These are phyloP conservation scores for Atta colombica DNA, from an alignment of 1,140 invertebrate genomes.

Conservation along the genomic window DNA sequence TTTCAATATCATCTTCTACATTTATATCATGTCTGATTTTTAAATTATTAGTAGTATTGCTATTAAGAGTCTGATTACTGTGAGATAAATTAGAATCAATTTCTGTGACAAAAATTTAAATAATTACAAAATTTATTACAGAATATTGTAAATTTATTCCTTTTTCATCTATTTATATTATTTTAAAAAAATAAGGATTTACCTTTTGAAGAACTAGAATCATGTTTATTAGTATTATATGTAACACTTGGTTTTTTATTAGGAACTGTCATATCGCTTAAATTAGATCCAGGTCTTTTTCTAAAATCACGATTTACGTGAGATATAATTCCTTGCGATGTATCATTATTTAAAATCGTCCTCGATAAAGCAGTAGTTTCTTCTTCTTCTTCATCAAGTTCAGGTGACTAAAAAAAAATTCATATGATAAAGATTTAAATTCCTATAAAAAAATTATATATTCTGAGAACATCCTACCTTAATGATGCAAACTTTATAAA, in stretches of 20 bases:
- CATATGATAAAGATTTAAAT: constrained; percentile 6
- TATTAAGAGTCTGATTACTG: background rate
- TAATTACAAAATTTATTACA: background rate
- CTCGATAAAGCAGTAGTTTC: background rate
- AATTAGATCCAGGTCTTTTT: constrained; percentile 5
- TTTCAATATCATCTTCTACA: constrained; percentile 67
- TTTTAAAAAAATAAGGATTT: background rate
- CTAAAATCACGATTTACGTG: background rate
- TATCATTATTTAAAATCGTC: constrained; percentile 26
- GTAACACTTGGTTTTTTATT: constrained; percentile 61
- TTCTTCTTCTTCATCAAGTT: background rate
- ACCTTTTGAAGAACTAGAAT: constrained; percentile 18
- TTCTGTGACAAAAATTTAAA: constrained; percentile 36
- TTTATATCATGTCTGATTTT: background rate
- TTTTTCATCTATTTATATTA: background rate
- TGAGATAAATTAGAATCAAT: background rate
- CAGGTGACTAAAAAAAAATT: background rate
- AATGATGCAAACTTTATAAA: constrained; percentile 61
- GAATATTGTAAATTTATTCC: background rate
- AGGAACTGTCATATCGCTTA: background rate
- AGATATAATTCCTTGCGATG: background rate
- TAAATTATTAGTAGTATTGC: background rate
- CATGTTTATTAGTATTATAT: background rate
- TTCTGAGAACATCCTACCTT: constrained; percentile 38
- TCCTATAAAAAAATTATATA: background rate